Evolutionary conservation across 2,888 invertebrate species (phyloP), one percentile per base, ranked within the genome.

Genomic region (Thera britannica): DNA sequence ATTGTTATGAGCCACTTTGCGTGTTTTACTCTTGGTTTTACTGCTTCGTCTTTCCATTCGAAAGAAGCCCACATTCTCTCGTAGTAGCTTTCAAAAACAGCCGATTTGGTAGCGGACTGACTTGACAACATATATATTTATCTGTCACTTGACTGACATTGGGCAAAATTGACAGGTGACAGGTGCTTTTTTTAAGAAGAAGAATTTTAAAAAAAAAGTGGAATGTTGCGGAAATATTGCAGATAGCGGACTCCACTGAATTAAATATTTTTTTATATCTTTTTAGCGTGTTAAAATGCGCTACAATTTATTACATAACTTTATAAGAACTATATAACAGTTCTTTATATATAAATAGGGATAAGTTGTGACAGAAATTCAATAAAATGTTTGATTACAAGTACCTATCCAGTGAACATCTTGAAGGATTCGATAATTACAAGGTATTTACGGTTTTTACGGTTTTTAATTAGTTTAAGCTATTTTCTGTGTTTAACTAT

Each of bases 361-460:
- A 38, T 64, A 65, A 51, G 60, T 68, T 38, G n/a, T 38, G 54
- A 44, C 62, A 67, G 64, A 75, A 80, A 80, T 73, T 72, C 72
- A 74, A 76, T 71, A 90, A 85, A 85, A 93, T 93, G 92, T 89
- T 96, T 85, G 95, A 96, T 85, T 95, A 95, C 79, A 96, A 97
- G 88, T 99, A 99, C 92, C 94, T 99, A 74, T 95, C 95, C 64
- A 95, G 95, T 76, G 97, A 97, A 79, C 97, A 98, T 85, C 95
- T 99, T 68, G 95, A 96, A 85, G 99, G 99, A 75, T 99, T 99
- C 93, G 98, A 98, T 92, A 97, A 97, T 89, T 99, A 99, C 87
- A 98, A 98, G 96, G 98, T 93, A 87, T 75, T 54, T 70, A 52
- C 35, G 60, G 23, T n/a, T 23, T 75, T 54, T 70, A 52, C 35